A percentile compares a stretch with the other conserved stretches of the same genome.
Evolutionary conservation across 2,113 vertebrate species (phyloP).

Genomic region (Dicentrarchus labrax): DNA sequence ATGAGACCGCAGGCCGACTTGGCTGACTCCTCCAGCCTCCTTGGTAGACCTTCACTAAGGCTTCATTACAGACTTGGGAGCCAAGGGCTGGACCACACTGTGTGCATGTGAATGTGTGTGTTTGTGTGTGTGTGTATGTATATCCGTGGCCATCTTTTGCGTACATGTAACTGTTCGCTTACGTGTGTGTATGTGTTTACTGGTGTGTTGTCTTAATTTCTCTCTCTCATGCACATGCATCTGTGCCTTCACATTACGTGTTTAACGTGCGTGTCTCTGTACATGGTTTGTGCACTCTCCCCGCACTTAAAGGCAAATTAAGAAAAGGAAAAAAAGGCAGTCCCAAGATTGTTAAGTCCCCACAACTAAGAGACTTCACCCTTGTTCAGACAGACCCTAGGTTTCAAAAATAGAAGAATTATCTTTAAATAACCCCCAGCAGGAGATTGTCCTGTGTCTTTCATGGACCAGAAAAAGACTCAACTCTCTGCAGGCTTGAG

Average conservation of each 20-base stretch:
- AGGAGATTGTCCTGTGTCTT: conserved; percentile 47
- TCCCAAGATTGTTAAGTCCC: conserved; percentile 27
- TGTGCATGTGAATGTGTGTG: conserved; percentile 60
- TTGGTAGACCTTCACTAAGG: conserved; percentile 76
- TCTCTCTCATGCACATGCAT: conserved; percentile 32
- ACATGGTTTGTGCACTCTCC: conserved; percentile 16
- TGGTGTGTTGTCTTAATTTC: conserved; percentile 46
- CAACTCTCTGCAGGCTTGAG: conserved; percentile 51
- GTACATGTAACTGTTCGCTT: conserved; percentile 44
- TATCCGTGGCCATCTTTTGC: conserved; percentile 34
- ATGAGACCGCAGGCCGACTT: conserved; percentile 81
- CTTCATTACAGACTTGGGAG: conserved; percentile 78
- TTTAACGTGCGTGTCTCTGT: conserved; percentile 53
- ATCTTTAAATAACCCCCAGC: conserved; percentile 67
- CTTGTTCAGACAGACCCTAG: conserved; percentile 47
- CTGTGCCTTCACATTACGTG: conserved; percentile 45
- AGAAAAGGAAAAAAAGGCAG: conserved; percentile 22
- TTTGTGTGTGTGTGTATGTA: conserved; percentile 34
- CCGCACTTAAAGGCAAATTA: conserved; percentile 57
- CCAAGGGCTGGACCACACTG: conserved; percentile 80
- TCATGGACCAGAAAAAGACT: conserved; percentile 58
- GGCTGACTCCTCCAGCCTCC: conserved; percentile 73
- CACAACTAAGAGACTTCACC: conserved; percentile 62
- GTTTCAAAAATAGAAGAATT: conserved; percentile 65
- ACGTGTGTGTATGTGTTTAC: conserved; percentile 45